Evolutionary conservation across 2,797 vertebrate species (phyloP).

Genomic region (Rallus crepitans): DNA sequence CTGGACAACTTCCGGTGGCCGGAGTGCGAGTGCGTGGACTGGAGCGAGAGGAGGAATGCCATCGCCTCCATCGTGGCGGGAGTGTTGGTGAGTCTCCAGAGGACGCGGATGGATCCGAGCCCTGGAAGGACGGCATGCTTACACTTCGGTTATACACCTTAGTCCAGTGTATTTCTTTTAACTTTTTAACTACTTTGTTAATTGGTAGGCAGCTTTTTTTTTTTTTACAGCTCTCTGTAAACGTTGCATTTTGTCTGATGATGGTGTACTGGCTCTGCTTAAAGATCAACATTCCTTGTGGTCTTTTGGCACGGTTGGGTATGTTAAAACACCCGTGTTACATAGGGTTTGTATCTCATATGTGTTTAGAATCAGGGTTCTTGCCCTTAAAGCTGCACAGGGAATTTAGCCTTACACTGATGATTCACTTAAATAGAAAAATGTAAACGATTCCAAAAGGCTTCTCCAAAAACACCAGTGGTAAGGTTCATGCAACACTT

Average conservation of each 20-base stretch:
- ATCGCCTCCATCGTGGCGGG: constrained; percentile 88
- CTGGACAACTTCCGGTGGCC: constrained; percentile 93
- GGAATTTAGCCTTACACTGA: not conserved
- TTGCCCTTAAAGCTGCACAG: not conserved
- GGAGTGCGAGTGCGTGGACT: constrained; percentile 91
- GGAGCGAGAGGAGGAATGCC: constrained; percentile 89
- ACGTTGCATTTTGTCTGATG: not conserved
- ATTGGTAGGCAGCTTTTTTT: not conserved
- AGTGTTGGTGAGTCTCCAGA: constrained; percentile 82
- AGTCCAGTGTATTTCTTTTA: not conserved
- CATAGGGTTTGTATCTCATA: not conserved
- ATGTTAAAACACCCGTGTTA: not conserved
- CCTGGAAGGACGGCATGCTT: not conserved
- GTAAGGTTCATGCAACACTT: not conserved
- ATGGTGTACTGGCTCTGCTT: not conserved
- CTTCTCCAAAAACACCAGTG: fast-evolving
- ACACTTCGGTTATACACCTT: not conserved
- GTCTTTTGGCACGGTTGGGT: not conserved
- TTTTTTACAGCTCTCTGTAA: fast-evolving
- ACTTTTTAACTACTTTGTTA: not conserved
- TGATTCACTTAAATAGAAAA: not conserved
- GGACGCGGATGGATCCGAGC: not conserved
- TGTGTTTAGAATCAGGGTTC: not conserved
- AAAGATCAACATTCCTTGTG: not conserved
- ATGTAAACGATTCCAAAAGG: not conserved